These are phyloP conservation scores for Saimiri boliviensis DNA, from an alignment of 2,113 vertebrate genomes.

Conservation along the genomic window DNA sequence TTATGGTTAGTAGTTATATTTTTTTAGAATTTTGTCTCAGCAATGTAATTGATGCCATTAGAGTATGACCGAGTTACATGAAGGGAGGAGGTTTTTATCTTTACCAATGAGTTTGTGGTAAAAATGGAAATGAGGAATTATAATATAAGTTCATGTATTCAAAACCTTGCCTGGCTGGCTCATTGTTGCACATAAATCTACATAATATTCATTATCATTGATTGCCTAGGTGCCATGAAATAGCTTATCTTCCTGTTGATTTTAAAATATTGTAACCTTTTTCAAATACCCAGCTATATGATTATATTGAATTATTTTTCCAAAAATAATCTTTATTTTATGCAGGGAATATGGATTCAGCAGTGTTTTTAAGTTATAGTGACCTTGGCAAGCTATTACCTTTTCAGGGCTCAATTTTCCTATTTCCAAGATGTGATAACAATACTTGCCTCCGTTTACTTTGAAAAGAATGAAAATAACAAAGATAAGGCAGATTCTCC, in stretches of 20 bases:
- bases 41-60: background rate
- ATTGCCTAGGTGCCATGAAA: background rate
- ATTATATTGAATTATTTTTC: background rate
- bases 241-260: slow-evolving; percentile 25
- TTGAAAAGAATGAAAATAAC: slow-evolving; percentile 60
- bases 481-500: slow-evolving; percentile 57
- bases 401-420: slow-evolving; percentile 52
- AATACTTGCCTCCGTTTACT: slow-evolving; percentile 63
- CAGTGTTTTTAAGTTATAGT: slow-evolving; percentile 56
- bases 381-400: slow-evolving; percentile 65
- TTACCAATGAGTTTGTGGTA: background rate
- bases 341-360: slow-evolving; percentile 46
- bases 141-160: slow-evolving; percentile 30
- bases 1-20: background rate
- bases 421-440: slow-evolving; percentile 64
- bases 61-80: rapidly evolving
- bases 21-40: background rate
- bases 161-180: background rate
- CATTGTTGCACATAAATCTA: slow-evolving; percentile 1
- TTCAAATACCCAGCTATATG: background rate
- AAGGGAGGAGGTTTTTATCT: background rate
- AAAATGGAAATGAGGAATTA: background rate
- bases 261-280: slow-evolving; percentile 50
- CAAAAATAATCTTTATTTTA: slow-evolving; percentile 16
- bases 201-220: slow-evolving; percentile 11